These are phyloP conservation scores for Odontomyia ornata DNA, from an alignment of 2,888 invertebrate genomes.

Conservation along the genomic window DNA sequence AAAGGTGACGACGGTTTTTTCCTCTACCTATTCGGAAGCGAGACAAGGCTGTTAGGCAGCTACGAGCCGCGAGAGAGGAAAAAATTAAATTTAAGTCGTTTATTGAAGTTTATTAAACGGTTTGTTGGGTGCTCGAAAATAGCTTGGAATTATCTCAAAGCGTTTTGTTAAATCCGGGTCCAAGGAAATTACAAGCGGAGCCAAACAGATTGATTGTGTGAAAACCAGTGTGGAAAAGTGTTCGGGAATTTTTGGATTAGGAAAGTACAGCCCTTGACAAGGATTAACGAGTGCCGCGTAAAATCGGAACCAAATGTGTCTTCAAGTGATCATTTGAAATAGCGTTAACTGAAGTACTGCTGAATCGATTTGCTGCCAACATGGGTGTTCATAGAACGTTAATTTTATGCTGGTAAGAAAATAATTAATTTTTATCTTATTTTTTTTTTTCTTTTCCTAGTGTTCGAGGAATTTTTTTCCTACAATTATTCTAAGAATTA, in stretches of 20 bases:
- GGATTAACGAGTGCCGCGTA: not conserved
- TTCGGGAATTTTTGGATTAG: not conserved
- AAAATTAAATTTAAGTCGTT: constrained; percentile 5
- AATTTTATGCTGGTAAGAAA: constrained; percentile 28
- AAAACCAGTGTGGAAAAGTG: constrained; percentile 6
- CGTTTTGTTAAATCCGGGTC: constrained; percentile 17
- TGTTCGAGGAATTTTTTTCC: too few species aligned
- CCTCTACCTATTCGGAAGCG: not conserved
- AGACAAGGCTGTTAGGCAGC: not conserved
- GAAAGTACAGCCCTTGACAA: not conserved
- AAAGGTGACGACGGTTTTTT: constrained; percentile 15
- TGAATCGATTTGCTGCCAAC: not conserved
- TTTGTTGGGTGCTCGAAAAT: not conserved
- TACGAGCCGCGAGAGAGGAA: not conserved
- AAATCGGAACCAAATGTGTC: constrained; percentile 26
- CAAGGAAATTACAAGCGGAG: not conserved
- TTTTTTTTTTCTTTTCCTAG: too few species aligned
- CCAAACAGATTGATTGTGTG: not conserved
- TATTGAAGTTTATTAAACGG: not conserved
- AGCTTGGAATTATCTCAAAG: not conserved
- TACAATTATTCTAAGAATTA: too few species aligned
- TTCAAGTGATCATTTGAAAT: constrained; percentile 29
- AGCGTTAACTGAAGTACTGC: not conserved
- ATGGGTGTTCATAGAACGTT: constrained; percentile 30
- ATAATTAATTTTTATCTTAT: too few species aligned